A percentile compares a stretch with the other conserved stretches of the same genome.
phyloP scores from a whole-genome alignment of 2,797 vertebrate genomes.

The Sebastiscus tertius region DNA sequence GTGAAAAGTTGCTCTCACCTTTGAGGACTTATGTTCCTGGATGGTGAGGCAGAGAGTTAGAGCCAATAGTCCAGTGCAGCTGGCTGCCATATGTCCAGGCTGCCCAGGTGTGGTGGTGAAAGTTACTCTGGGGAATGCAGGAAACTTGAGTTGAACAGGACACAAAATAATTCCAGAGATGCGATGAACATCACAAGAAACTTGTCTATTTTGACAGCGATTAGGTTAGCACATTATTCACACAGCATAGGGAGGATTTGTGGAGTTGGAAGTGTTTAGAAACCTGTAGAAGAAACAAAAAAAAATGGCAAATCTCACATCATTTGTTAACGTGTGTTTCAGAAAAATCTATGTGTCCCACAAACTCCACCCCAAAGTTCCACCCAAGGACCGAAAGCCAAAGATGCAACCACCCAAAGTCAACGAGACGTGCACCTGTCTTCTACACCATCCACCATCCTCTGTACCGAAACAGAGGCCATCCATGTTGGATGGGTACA shows the following conservation, averaged over 20 bases:
- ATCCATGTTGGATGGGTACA: conserved; percentile 4
- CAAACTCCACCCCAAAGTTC: background rate
- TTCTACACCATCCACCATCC: background rate
- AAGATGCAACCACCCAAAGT: background rate
- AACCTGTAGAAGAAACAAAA: background rate
- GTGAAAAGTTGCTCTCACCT: too few relatives aligned
- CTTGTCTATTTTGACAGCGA: background rate
- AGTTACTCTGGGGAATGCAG: background rate
- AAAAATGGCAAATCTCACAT: background rate
- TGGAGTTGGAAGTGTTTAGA: background rate
- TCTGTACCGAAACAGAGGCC: background rate
- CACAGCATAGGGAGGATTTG: background rate
- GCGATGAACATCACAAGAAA: background rate
- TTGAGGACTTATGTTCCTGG: background rate
- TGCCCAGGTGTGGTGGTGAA: background rate
- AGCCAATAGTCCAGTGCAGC: background rate
- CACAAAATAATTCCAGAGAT: background rate
- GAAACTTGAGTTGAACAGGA: background rate
- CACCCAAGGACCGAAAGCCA: conserved; percentile 8
- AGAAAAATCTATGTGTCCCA: conserved; percentile 5
- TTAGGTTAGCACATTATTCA: background rate
- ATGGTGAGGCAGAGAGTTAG: background rate
- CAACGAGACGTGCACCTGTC: background rate
- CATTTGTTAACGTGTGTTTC: conserved; percentile 4
- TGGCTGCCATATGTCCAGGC: background rate